These are phyloP conservation scores for Heliconius cydno DNA, from an alignment of 2,888 invertebrate species.

Conservation along the genomic window DNA sequence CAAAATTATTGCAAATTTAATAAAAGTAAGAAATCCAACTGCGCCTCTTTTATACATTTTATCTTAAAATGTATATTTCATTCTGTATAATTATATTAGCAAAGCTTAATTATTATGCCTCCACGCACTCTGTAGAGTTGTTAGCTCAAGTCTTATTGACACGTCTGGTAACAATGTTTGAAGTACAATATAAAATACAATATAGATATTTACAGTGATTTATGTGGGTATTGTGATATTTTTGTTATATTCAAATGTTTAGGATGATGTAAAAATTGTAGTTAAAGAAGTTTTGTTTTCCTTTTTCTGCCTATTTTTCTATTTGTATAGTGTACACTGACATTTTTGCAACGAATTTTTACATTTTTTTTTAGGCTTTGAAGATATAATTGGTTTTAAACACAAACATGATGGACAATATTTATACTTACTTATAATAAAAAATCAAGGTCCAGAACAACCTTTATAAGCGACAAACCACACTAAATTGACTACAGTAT, in stretches of 20 bases:
- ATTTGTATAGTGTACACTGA: no score
- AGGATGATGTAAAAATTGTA: no score
- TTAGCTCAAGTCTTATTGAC: slow-evolving; percentile 23
- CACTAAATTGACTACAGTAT: no score
- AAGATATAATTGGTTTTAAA: no score
- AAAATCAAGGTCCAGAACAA: no score
- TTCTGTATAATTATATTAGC: slow-evolving; percentile 14
- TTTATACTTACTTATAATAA: no score
- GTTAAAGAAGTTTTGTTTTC: no score
- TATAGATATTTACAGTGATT: background rate
- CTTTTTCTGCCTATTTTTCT: no score
- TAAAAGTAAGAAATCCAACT: background rate
- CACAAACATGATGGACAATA: no score
- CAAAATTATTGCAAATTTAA: background rate
- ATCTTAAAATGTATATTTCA: slow-evolving; percentile 14
- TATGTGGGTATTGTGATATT: background rate
- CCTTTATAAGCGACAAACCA: no score
- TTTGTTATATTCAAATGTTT: background rate
- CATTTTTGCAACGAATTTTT: no score
- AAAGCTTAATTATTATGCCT: slow-evolving; percentile 24
- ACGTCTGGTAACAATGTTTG: slow-evolving; percentile 22
- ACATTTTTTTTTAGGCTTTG: no score
- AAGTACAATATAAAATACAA: slow-evolving; percentile 5
- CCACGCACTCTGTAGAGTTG: slow-evolving; percentile 12
- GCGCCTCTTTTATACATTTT: background rate